phyloP scores from a whole-genome alignment of 2,888 invertebrate genomes.

The Ophion costatus region DNA sequence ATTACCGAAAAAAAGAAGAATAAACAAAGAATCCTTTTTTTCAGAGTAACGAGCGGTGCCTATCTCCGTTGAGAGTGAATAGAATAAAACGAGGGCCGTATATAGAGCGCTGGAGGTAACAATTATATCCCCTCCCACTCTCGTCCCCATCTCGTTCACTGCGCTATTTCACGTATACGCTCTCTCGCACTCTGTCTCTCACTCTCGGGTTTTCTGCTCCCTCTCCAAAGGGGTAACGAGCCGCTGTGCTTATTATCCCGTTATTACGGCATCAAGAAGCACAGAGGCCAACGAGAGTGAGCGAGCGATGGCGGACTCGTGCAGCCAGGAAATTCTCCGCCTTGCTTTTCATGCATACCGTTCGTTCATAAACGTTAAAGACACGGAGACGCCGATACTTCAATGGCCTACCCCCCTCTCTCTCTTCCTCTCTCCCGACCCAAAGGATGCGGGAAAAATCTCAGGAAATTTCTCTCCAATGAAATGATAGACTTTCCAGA shows the following conservation, averaged over 20 bases:
- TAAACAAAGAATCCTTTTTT: slow-evolving; percentile 10
- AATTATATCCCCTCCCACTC: slow-evolving; percentile 49
- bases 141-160: slow-evolving; percentile 37
- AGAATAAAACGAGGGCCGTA: slow-evolving; percentile 36
- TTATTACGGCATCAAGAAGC: slow-evolving; percentile 63
- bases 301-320: slow-evolving; percentile 34
- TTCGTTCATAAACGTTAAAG: slow-evolving; percentile 10
- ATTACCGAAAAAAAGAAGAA: not conserved
- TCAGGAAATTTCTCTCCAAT: not conserved
- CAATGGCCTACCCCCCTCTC: not conserved
- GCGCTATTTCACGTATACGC: slow-evolving; percentile 28
- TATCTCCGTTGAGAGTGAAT: slow-evolving; percentile 35
- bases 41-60: slow-evolving; percentile 27
- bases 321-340: slow-evolving; percentile 41
- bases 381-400: slow-evolving; percentile 14
- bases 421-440: not conserved
- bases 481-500: not conserved
- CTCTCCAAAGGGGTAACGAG: slow-evolving; percentile 54
- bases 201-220: not conserved
- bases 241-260: slow-evolving; percentile 61
- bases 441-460: not conserved
- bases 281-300: slow-evolving; percentile 43
- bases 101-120: slow-evolving; percentile 50
- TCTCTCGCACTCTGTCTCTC: slow-evolving; percentile 26
- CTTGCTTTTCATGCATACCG: slow-evolving; percentile 10